Evolutionary conservation across 2,797 vertebrate genomes (phyloP).

Genomic region (Ctenopoma kingsleyae): DNA sequence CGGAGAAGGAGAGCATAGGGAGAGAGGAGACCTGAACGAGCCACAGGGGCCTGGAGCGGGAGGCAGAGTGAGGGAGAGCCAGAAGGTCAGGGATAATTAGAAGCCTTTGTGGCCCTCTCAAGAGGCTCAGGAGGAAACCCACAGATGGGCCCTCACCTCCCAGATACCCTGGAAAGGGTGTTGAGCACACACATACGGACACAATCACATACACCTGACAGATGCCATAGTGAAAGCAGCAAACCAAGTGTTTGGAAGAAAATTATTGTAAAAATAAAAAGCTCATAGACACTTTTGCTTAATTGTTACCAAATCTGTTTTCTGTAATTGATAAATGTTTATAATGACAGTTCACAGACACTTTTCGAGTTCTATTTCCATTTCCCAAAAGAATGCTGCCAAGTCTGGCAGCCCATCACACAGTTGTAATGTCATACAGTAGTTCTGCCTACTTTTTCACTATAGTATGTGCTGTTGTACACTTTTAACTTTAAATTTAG

Average conservation of each 20-base stretch:
- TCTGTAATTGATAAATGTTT: constrained; percentile 25
- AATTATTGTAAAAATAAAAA: neutral
- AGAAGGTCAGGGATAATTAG: constrained; percentile 90
- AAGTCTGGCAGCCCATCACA: neutral
- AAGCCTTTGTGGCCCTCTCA: constrained; percentile 83
- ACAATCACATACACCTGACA: constrained; percentile 50
- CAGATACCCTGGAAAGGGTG: constrained; percentile 59
- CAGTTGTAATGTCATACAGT: constrained; percentile 26
- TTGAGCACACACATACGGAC: constrained; percentile 14
- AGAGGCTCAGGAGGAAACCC: constrained; percentile 79
- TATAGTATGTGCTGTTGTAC: constrained; percentile 27
- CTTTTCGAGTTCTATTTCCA: no score
- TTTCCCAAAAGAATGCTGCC: constrained; percentile 12
- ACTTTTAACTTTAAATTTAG: constrained; percentile 77
- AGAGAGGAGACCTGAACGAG: constrained; percentile 59
- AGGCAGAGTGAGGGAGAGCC: constrained; percentile 72
- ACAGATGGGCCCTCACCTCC: constrained; percentile 78
- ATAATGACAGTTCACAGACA: constrained; percentile 6
- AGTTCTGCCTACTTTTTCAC: constrained; percentile 11
- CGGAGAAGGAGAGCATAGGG: constrained; percentile 51
- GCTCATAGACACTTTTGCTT: neutral
- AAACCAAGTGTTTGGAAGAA: constrained; percentile 37
- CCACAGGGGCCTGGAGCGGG: constrained; percentile 67
- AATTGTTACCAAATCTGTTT: constrained; percentile 1
- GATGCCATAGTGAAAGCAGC: constrained; percentile 42